Evolutionary conservation across 1,140 invertebrate species (phyloP).

Genomic region (Micrasema longulum): DNA sequence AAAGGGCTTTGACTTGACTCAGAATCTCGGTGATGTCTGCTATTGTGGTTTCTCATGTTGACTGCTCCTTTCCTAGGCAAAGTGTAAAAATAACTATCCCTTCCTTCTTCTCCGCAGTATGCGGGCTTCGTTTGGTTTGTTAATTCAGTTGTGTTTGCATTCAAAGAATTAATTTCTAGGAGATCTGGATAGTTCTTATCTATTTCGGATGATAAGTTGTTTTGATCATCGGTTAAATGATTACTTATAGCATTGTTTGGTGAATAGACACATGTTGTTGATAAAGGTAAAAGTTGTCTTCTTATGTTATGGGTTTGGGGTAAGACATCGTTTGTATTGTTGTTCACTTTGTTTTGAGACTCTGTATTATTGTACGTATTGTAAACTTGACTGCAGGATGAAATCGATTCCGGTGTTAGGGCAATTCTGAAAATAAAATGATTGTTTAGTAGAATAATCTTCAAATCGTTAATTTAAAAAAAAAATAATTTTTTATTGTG

Average conservation of each 20-base stretch:
- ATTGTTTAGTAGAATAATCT: no score
- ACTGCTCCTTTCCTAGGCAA: constrained; percentile 67
- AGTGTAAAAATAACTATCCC: constrained; percentile 70
- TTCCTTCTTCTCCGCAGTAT: constrained; percentile 52
- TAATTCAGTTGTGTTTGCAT: constrained; percentile 58
- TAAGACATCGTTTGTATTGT: constrained; percentile 57
- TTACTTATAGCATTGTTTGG: background rate
- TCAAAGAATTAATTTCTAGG: constrained; percentile 73
- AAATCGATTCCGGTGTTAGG: constrained; percentile 59
- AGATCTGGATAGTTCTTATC: constrained; percentile 77
- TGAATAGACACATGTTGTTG: constrained; percentile 55
- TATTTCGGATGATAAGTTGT: constrained; percentile 69
- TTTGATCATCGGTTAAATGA: constrained; percentile 64
- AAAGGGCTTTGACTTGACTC: constrained; percentile 74
- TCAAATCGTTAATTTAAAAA: no score
- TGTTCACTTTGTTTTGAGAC: constrained; percentile 64
- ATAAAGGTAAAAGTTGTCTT: constrained; percentile 53
- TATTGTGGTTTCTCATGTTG: constrained; percentile 56
- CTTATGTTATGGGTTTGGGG: constrained; percentile 54
- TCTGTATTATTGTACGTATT: constrained; percentile 62
- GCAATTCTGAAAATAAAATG: constrained; percentile 61
- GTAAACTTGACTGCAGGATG: constrained; percentile 61
- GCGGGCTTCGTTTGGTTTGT: constrained; percentile 58
- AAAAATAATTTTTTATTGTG: no score
- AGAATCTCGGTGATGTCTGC: constrained; percentile 70